Base-by-base conservation (phyloP, 2,113 vertebrate species). In the Probosciger aterrimus region DNA sequence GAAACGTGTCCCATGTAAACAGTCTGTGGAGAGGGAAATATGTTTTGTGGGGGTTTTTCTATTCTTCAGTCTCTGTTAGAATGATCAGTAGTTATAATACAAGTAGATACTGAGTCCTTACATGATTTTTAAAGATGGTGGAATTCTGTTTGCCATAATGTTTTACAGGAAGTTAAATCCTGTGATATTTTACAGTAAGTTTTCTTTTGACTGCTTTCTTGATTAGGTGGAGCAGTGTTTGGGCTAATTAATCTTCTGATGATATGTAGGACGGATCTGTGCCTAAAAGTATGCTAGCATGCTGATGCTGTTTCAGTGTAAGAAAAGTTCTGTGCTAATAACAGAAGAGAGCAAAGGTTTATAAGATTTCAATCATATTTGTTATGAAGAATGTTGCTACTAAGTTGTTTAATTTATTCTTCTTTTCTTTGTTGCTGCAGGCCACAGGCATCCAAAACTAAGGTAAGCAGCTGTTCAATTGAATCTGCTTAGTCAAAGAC, bases 241-340 rank as follows among this genome's bases (percentile, higher is more conserved):
- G 47, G 67, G 70, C 30, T 92, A 76, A 78, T 73, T 92, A 37
- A 33, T 71, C 69, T 55, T 88, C 44, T 82, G 77, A 97, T 96
- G 86, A 93, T 96, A 95, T 96, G 96, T 95, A 96, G 94, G 82
- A 73, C 80, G 85, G 88, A 94, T 95, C 86, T 97, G 88, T 96
- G 94, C 96, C 98, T 98, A 96, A 70, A 97, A 97, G 97, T 95
- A 83, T 97, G 95, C 94, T 98, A 98, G 97, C 93, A 73, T 46
- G 75, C 93, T 96, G 76, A 97, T 97, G 88, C 71, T 92, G 96
- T 98, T 98, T 98, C 98, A 98, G 62, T 94, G 55, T 93, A 97
- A 97, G 97, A 98, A 98, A 97, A 96, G 94, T 98, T 97, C 96
- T 90, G 14, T 80, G 96, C 98, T 99, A 98, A 98, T 98, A 98